Conservation (phyloP, 2,113 vertebrate species). For the Petrocephalus microphthalmus region DNA sequence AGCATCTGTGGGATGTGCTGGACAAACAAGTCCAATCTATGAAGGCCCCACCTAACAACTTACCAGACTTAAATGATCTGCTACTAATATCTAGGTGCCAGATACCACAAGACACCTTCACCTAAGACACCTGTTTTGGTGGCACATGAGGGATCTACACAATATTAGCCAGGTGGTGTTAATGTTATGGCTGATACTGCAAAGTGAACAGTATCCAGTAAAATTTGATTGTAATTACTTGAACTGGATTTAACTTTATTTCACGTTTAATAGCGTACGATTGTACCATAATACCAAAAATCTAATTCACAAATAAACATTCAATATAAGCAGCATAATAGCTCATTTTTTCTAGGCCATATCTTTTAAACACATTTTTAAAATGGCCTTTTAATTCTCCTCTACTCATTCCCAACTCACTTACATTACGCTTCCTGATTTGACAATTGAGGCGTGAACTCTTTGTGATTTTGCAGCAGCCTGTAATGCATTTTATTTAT, state of each 20-base stretch:
- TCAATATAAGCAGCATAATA: background rate
- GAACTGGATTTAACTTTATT: background rate
- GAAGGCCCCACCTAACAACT: background rate
- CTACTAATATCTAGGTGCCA: background rate
- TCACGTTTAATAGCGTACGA: background rate
- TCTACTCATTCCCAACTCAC: background rate
- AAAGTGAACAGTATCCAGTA: background rate
- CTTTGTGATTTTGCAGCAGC: background rate
- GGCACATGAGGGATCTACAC: background rate
- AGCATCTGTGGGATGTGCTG: background rate
- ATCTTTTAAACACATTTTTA: background rate
- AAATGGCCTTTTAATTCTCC: background rate
- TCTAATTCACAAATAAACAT: constrained; percentile 4
- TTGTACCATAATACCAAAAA: background rate
- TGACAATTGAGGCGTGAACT: background rate
- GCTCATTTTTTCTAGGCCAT: background rate
- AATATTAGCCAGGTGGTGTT: background rate
- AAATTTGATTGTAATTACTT: background rate
- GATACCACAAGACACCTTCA: background rate
- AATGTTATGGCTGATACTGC: background rate
- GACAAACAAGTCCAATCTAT: background rate
- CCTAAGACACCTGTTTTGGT: too few species aligned
- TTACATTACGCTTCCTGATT: background rate
- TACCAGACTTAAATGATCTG: background rate
- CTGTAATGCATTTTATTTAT: background rate